Evolutionary conservation across 2,113 vertebrate genomes (phyloP).

Genomic region (Telmatochromis bifrenatus): DNA sequence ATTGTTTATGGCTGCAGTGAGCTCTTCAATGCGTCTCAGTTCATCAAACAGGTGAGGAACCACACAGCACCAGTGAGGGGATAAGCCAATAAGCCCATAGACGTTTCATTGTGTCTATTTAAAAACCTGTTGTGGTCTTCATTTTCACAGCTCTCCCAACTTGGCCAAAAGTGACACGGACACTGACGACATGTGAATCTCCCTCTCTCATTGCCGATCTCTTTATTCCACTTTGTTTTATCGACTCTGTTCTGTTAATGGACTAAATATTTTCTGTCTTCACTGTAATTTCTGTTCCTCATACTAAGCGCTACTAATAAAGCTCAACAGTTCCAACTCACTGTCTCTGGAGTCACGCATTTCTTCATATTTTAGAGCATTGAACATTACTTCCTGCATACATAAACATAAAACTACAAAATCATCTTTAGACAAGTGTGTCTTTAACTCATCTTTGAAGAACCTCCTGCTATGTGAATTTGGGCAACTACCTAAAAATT

Average conservation of each 20-base stretch:
- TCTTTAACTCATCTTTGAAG: neutral
- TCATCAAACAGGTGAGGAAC: slow-evolving; percentile 86
- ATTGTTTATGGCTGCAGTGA: slow-evolving; percentile 96
- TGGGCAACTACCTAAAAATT: neutral
- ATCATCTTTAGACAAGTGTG: neutral
- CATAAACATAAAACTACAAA: neutral
- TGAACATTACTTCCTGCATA: neutral
- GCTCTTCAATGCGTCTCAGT: slow-evolving; percentile 92
- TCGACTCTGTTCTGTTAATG: slow-evolving; percentile 57
- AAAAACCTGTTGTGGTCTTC: neutral
- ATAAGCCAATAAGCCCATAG: neutral
- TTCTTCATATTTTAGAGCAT: neutral
- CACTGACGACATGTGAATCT: neutral
- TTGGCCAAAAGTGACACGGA: slow-evolving; percentile 83
- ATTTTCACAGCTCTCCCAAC: slow-evolving; percentile 82
- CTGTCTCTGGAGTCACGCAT: neutral
- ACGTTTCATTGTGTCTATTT: neutral
- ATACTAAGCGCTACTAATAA: slow-evolving; percentile 65
- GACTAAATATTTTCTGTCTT: slow-evolving; percentile 31
- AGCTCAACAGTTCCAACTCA: slow-evolving; percentile 59
- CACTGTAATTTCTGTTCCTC: slow-evolving; percentile 65
- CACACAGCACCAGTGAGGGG: neutral
- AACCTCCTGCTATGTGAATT: neutral
- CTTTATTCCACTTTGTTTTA: slow-evolving; percentile 69
- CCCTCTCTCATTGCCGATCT: neutral